Conservation (phyloP, 2,888 invertebrate genomes). For the Amphipyra berbera region DNA sequence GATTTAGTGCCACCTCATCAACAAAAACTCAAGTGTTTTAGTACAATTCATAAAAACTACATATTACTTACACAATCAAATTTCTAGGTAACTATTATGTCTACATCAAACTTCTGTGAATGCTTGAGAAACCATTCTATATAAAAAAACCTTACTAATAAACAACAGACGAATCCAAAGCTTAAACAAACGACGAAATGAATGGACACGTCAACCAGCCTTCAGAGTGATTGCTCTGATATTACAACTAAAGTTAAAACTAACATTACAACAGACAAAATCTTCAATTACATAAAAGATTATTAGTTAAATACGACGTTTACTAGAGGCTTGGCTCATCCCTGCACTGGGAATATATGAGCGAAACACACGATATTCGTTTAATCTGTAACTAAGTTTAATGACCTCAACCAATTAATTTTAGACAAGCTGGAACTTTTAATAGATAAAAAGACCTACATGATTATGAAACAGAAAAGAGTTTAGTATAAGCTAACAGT, state of each 20-base stretch:
- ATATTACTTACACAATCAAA: constrained; percentile 49
- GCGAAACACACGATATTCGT: constrained; percentile 15
- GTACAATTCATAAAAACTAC: constrained; percentile 43
- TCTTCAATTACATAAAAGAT: constrained; percentile 56
- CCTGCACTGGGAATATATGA: constrained; percentile 17
- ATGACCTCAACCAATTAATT: constrained; percentile 41
- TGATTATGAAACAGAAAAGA: constrained; percentile 47
- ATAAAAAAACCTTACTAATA: constrained; percentile 50
- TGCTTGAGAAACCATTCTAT: constrained; percentile 39
- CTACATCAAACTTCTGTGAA: constrained; percentile 47
- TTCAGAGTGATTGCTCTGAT: constrained; percentile 76
- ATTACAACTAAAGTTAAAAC: constrained; percentile 75
- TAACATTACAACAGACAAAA: constrained; percentile 75
- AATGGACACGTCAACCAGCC: constrained; percentile 89
- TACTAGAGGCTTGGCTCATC: constrained; percentile 31
- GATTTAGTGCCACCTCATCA: constrained; percentile 38
- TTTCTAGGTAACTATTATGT: constrained; percentile 57
- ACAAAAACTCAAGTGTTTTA: constrained; percentile 50
- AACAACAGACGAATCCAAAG: constrained; percentile 56
- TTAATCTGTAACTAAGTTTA: constrained; percentile 29
- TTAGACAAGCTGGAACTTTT: constrained; percentile 36
- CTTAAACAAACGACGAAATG: constrained; percentile 57
- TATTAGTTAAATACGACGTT: constrained; percentile 48
- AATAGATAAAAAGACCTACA: constrained; percentile 24
- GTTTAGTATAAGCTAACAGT: constrained; percentile 54